phyloP scores from a whole-genome alignment of 1,140 invertebrate species.

The Lordiphosa mommai region DNA sequence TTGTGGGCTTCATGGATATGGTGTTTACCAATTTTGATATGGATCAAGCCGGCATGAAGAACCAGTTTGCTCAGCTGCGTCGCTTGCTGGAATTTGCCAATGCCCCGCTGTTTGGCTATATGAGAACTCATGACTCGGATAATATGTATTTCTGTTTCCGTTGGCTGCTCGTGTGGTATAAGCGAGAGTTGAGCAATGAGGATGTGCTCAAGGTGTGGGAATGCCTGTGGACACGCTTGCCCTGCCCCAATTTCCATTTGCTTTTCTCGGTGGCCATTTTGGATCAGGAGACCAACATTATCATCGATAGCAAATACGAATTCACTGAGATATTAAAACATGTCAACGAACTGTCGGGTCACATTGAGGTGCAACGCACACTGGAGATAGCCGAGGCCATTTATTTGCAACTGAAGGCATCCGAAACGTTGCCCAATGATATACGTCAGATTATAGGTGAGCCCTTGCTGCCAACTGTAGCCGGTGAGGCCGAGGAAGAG shows the following conservation, averaged over 20 bases:
- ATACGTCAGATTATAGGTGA: conserved; percentile 86
- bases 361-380: conserved; percentile 89
- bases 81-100: conserved; percentile 90
- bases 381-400: conserved; percentile 94
- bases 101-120: conserved; percentile 91
- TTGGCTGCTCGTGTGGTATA: conserved; percentile 92
- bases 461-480: conserved; percentile 60
- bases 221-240: conserved; percentile 93
- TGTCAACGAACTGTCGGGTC: conserved; percentile 94
- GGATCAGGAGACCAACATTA: conserved; percentile 89
- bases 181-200: conserved; percentile 87
- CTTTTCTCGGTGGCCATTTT: conserved; percentile 94
- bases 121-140: conserved; percentile 94
- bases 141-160: conserved; percentile 99
- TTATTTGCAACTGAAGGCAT: conserved; percentile 88
- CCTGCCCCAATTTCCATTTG: conserved; percentile 96
- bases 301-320: conserved; percentile 95
- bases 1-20: conserved; percentile 98
- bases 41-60: conserved; percentile 98
- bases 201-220: conserved; percentile 91
- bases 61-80: conserved; percentile 92
- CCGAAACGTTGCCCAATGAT: conserved; percentile 85
- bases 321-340: conserved; percentile 99
- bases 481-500: conserved; percentile 37
- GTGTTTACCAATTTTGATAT: conserved; percentile 98